Conservation (phyloP, 2,113 vertebrate species). For the Amia ocellicauda region DNA sequence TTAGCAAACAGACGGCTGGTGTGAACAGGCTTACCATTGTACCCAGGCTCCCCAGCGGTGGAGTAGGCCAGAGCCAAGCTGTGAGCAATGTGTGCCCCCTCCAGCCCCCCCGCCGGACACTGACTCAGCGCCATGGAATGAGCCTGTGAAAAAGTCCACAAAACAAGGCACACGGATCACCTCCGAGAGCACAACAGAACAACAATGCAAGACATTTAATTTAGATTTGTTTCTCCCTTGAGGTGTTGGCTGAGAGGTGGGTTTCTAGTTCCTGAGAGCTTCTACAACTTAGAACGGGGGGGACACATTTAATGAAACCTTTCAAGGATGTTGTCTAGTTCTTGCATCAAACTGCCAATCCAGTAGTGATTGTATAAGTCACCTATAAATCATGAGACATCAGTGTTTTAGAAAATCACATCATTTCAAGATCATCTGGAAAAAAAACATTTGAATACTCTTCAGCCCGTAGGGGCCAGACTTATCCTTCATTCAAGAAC, state of each 20-base stretch:
- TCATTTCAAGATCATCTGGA: too few species aligned
- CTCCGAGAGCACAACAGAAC: neutral
- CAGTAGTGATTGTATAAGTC: too few species aligned
- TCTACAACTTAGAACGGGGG: constrained; percentile 1
- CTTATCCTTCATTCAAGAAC: too few species aligned
- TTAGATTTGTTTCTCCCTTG: too few species aligned
- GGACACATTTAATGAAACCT: constrained; percentile 15
- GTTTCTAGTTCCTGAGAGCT: too few species aligned
- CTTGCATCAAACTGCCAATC: neutral
- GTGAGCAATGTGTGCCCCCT: constrained; percentile 57
- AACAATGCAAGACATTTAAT: too few species aligned
- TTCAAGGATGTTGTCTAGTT: neutral
- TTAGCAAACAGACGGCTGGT: constrained; percentile 9
- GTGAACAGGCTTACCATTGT: constrained; percentile 57
- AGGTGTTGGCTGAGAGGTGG: too few species aligned
- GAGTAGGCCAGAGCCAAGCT: constrained; percentile 54
- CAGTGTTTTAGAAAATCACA: too few species aligned
- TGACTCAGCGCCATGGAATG: constrained; percentile 62
- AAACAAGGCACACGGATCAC: neutral
- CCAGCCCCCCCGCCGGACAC: constrained; percentile 42
- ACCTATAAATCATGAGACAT: too few species aligned
- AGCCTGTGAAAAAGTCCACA: constrained; percentile 49
- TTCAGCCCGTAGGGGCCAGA: too few species aligned
- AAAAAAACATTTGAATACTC: too few species aligned
- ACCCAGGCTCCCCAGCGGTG: constrained; percentile 43